Percentiles rank a stretch among this genome's conserved stretches.
Conservation (phyloP, 1,140 invertebrate genomes). For the Plectrocnemia conspersa region DNA sequence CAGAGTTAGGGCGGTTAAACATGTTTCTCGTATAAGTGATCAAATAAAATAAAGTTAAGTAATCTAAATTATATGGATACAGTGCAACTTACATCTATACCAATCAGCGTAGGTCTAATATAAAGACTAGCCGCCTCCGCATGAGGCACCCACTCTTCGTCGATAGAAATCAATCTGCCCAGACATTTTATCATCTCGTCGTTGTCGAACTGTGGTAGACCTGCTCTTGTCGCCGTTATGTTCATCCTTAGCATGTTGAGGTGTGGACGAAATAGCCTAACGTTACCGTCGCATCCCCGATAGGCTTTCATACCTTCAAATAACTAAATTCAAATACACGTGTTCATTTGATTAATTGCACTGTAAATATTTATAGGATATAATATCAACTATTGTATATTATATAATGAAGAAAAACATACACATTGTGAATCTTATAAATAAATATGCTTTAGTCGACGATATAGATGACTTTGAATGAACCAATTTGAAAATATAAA, state of each 20-base stretch:
- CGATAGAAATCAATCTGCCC: slow-evolving; percentile 80
- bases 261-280: slow-evolving; percentile 91
- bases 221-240: slow-evolving; percentile 73
- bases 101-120: slow-evolving; percentile 93
- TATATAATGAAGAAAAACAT: no score
- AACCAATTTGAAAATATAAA: no score
- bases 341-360: neutral
- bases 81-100: slow-evolving; percentile 80
- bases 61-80: no score
- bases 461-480: neutral
- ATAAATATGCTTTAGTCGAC: neutral
- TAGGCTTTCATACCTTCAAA: slow-evolving; percentile 99
- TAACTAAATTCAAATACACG: slow-evolving; percentile 59
- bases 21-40: no score
- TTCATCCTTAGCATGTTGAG: slow-evolving; percentile 95
- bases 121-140: slow-evolving; percentile 86
- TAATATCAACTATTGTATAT: no score
- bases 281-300: slow-evolving; percentile 86
- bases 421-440: no score
- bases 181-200: slow-evolving; percentile 86
- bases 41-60: no score
- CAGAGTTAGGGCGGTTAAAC: no score
- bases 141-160: slow-evolving; percentile 97
- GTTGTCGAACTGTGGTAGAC: slow-evolving; percentile 85
- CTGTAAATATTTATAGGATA: neutral